These are phyloP conservation scores for Neosilurus hyrtlii DNA, from an alignment of 2,797 vertebrate species.

Conservation along the genomic window DNA sequence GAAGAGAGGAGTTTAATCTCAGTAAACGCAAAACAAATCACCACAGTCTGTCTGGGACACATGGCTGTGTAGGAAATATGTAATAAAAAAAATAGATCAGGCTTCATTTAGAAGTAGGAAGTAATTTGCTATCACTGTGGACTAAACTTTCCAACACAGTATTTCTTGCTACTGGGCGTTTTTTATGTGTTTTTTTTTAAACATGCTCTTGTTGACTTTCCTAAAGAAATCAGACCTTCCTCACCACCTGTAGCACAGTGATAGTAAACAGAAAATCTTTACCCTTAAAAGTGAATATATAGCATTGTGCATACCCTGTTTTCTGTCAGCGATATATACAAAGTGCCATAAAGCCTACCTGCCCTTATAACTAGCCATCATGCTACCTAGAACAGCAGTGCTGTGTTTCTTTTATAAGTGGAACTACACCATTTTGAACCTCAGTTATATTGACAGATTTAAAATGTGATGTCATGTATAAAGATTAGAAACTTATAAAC, in stretches of 20 bases:
- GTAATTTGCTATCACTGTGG: background rate
- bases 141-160: background rate
- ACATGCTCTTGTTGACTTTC: background rate
- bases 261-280: background rate
- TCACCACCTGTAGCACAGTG: background rate
- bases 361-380: slow-evolving; percentile 10
- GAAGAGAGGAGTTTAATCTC: background rate
- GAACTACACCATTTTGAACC: background rate
- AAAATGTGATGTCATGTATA: background rate
- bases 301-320: background rate
- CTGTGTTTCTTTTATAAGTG: background rate
- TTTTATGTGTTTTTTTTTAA: background rate
- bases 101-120: background rate
- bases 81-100: background rate
- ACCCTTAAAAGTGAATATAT: background rate
- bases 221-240: background rate
- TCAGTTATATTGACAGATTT: too few relatives aligned
- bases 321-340: background rate
- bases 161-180: background rate
- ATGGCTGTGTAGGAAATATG: background rate
- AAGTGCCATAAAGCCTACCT: slow-evolving; percentile 11
- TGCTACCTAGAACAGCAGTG: background rate
- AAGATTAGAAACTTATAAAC: background rate
- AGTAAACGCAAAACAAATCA: background rate
- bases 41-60: background rate